A percentile compares a stretch with the other conserved stretches of the same genome.
Evolutionary conservation across 2,888 invertebrate genomes (phyloP).

Genomic region (Sepiola atlantica): DNA sequence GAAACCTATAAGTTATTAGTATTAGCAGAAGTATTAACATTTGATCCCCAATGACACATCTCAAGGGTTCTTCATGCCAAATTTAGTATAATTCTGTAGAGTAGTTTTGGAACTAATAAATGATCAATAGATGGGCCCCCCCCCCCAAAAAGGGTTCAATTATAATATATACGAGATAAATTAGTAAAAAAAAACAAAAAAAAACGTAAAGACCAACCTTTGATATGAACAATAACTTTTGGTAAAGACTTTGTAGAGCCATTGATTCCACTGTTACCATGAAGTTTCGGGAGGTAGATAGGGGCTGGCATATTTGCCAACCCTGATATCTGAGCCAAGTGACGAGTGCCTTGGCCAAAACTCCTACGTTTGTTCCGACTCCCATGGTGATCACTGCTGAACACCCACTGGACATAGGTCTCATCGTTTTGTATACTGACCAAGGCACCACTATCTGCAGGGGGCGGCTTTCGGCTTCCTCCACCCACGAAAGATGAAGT

Average conservation of each 20-base stretch:
- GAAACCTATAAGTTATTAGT: too few relatives aligned
- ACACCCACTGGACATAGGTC: constrained; percentile 36
- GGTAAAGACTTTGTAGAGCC: constrained; percentile 43
- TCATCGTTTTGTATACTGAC: constrained; percentile 38
- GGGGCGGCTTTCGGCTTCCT: background rate
- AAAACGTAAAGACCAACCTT: background rate
- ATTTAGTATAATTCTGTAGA: too few relatives aligned
- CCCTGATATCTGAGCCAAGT: constrained; percentile 23
- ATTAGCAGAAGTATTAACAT: too few relatives aligned
- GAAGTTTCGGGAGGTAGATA: constrained; percentile 38
- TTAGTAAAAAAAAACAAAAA: background rate
- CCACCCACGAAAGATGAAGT: constrained; percentile 14
- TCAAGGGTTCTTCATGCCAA: too few relatives aligned
- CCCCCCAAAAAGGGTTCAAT: too few relatives aligned
- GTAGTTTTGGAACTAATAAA: too few relatives aligned
- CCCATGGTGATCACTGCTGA: constrained; percentile 41
- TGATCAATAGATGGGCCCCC: too few relatives aligned
- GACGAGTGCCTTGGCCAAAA: constrained; percentile 39
- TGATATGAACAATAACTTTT: constrained; percentile 43
- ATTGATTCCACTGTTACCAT: constrained; percentile 43
- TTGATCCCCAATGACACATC: too few relatives aligned
- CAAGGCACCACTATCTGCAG: constrained; percentile 7
- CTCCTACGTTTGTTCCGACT: constrained; percentile 36
- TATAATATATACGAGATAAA: background rate
- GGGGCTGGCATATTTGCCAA: constrained; percentile 36